Evolutionary conservation across 37 sponge, comb jelly and placozoan genomes (phyloP), one percentile per base, ranked within the genome.

Genomic region (Theonella swinhoei): DNA sequence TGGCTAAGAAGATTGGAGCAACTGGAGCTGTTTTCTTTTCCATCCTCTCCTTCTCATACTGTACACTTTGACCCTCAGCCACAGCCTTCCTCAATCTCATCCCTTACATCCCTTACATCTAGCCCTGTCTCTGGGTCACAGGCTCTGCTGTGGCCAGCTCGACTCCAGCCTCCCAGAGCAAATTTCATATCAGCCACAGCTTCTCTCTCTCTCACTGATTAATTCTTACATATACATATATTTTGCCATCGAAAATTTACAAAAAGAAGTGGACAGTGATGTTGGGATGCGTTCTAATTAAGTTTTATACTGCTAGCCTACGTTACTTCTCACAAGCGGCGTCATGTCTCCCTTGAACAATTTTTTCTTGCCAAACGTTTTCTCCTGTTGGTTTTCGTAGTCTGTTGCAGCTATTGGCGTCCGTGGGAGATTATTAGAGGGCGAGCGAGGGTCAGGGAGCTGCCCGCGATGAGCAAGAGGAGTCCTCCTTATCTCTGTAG

Each of bases 361-460:
- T 47, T 47, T 47, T 14, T 47, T 47, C 14, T 47, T 47, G 7
- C 54, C 54, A 17, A 14, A 7, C 11, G 54, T 14, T 7, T 47
- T 47, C 54, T 47, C 11, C 54, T 7, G 54, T 14, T 47, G 54
- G 54, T 47, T 47, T 7, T 47, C 14, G 7, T 47, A 7, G 54
- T 47, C 54, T 7, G 11, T 14, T 29, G 28, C 39, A 8, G 11
- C 22, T 20, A 90, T 78, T 2, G 92, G 92, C 2, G 92, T 92
- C 3, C 92, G 39, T 24, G 28, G 17, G 39, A 88, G 42, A 39
- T 4, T 62, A 14, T 70, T 26, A 39, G 69, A 70, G 14, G 92
- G 92, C 17, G 92, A 92, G 2, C 92, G 34, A 2, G 92, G 92
- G 78, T 92, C 92, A 14, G 39, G 35, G 24, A 25, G 70, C 68